These are phyloP conservation scores for Alcis repandata DNA, from an alignment of 2,888 invertebrate species.

Conservation along the genomic window DNA sequence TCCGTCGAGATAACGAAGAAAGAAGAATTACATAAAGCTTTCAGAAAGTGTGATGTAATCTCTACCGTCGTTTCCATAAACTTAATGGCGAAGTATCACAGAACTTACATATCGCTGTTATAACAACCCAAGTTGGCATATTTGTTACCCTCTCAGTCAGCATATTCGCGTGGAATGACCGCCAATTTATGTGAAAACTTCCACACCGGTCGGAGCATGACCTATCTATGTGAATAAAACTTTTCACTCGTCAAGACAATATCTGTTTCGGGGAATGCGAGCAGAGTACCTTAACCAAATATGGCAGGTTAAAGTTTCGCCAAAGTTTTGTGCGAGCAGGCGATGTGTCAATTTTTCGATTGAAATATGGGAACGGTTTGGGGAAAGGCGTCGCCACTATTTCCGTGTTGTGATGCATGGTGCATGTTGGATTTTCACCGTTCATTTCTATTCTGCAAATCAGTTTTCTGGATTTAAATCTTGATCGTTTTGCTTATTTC, in stretches of 20 bases:
- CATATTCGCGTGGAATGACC: slow-evolving; percentile 87
- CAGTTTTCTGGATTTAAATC: neutral
- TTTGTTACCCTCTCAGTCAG: slow-evolving; percentile 86
- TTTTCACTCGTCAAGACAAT: slow-evolving; percentile 84
- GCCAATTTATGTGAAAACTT: slow-evolving; percentile 87
- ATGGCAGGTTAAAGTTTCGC: slow-evolving; percentile 83
- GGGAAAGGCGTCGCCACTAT: slow-evolving; percentile 87
- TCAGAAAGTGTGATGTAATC: slow-evolving; percentile 85
- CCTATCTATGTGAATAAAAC: slow-evolving; percentile 82
- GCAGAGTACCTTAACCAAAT: slow-evolving; percentile 79
- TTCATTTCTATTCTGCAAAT: slow-evolving; percentile 5
- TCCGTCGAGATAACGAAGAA: slow-evolving; percentile 65
- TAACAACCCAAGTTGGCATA: slow-evolving; percentile 86
- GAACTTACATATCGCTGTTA: slow-evolving; percentile 86
- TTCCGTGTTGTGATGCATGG: slow-evolving; percentile 77
- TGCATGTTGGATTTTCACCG: slow-evolving; percentile 7
- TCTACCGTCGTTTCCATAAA: slow-evolving; percentile 84
- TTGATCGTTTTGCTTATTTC: neutral
- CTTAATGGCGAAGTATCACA: slow-evolving; percentile 86
- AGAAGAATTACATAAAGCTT: slow-evolving; percentile 83
- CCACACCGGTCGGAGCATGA: slow-evolving; percentile 80
- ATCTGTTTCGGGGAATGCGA: slow-evolving; percentile 69
- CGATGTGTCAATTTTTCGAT: slow-evolving; percentile 83
- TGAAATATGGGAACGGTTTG: slow-evolving; percentile 79
- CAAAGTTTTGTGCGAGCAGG: slow-evolving; percentile 77